A percentile compares a stretch with the other conserved stretches of the same genome.
These are phyloP conservation scores for Brevimyrus niger DNA, from an alignment of 2,113 vertebrate species.

Conservation along the genomic window DNA sequence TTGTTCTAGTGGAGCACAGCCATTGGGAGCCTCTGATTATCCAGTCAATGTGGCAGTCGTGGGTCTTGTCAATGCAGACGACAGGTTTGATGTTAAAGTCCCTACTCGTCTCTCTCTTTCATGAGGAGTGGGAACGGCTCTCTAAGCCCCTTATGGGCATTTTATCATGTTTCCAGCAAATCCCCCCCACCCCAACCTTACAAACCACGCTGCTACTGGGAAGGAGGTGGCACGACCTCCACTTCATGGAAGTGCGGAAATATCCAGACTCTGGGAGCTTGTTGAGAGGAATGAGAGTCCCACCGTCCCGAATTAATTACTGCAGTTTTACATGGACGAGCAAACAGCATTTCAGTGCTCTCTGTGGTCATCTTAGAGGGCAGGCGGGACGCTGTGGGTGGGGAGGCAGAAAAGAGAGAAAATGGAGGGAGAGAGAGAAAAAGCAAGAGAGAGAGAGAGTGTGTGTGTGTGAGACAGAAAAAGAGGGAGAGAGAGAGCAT, in stretches of 20 bases:
- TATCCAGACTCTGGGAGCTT: background rate
- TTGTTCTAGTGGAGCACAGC: background rate
- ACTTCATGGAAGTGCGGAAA: background rate
- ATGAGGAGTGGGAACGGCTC: background rate
- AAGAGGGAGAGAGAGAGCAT: background rate
- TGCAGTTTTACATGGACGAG: background rate
- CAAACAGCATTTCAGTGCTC: background rate
- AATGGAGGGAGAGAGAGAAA: background rate
- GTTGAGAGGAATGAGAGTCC: background rate
- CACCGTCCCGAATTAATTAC: background rate
- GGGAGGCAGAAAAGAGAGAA: background rate
- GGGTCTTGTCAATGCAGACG: background rate
- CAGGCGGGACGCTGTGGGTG: background rate
- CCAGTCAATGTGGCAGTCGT: background rate
- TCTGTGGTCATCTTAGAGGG: background rate
- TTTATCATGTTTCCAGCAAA: background rate
- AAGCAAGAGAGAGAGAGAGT: background rate
- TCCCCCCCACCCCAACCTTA: background rate
- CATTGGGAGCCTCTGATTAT: background rate
- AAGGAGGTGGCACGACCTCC: background rate
- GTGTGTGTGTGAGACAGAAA: too few relatives aligned
- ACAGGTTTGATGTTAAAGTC: background rate
- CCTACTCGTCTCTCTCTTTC: background rate
- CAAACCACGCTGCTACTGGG: background rate
- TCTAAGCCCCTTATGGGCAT: background rate